These are phyloP conservation scores for Thumatha senex DNA, from an alignment of 2,888 invertebrate genomes.

Conservation along the genomic window DNA sequence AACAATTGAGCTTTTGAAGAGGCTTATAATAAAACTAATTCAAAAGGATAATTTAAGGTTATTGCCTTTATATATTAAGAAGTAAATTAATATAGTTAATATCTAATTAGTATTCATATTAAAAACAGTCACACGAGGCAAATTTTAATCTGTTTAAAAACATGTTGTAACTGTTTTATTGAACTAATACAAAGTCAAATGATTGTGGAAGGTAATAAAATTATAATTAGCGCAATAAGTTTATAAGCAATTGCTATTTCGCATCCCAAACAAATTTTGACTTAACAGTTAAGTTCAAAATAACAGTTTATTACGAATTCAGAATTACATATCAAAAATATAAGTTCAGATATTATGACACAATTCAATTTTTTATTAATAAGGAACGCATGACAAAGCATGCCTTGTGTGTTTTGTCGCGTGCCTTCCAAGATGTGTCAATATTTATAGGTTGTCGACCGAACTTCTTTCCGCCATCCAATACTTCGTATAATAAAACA, in stretches of 20 bases:
- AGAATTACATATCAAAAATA: neutral
- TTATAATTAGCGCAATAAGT: neutral
- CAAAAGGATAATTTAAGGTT: too few species aligned
- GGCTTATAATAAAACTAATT: too few species aligned
- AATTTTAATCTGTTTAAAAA: too few species aligned
- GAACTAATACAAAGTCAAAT: too few species aligned
- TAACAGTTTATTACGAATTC: slow-evolving; percentile 3
- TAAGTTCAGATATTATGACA: neutral
- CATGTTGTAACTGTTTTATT: too few species aligned
- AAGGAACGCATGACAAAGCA: slow-evolving; percentile 45
- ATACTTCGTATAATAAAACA: slow-evolving; percentile 33
- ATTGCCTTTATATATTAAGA: too few species aligned
- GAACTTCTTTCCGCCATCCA: slow-evolving; percentile 47
- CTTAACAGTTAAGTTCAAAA: neutral
- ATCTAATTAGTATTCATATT: too few species aligned
- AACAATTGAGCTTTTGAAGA: too few species aligned
- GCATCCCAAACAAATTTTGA: slow-evolving; percentile 9
- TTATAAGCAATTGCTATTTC: slow-evolving; percentile 3
- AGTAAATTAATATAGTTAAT: too few species aligned
- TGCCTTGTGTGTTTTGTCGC: slow-evolving; percentile 58
- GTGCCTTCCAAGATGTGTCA: slow-evolving; percentile 68
- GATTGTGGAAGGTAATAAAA: too few species aligned
- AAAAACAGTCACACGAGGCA: too few species aligned
- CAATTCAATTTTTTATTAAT: slow-evolving; percentile 24
- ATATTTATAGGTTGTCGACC: slow-evolving; percentile 75